phyloP scores from a whole-genome alignment of 1,140 invertebrate species.

The Aricia agestis region DNA sequence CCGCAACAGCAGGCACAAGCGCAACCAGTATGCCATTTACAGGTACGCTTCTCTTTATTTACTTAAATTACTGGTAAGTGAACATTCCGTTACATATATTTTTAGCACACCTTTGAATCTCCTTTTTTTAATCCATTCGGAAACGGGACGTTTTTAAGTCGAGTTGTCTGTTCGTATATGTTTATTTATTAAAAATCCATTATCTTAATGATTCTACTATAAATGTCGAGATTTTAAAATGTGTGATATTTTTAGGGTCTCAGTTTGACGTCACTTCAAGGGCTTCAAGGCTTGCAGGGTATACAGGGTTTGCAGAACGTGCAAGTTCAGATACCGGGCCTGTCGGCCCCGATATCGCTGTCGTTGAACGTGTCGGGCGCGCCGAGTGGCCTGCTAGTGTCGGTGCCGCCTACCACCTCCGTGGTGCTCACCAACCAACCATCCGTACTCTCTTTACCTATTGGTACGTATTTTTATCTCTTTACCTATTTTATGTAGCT shows the following conservation, averaged over 20 bases:
- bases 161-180: too few relatives aligned
- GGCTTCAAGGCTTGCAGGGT: constrained; percentile 79
- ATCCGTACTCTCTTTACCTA: constrained; percentile 77
- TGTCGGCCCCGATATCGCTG: constrained; percentile 86
- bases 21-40: constrained; percentile 61
- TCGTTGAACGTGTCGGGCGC: constrained; percentile 81
- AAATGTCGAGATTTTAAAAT: background rate
- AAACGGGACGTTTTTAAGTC: too few relatives aligned
- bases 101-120: too few relatives aligned
- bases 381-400: constrained; percentile 69
- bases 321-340: constrained; percentile 86
- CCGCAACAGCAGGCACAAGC: constrained; percentile 29
- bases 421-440: constrained; percentile 78
- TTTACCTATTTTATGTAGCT: too few relatives aligned
- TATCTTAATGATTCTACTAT: too few relatives aligned
- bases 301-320: constrained; percentile 88
- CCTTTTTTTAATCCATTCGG: too few relatives aligned
- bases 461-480: constrained; percentile 74
- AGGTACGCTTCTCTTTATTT: constrained; percentile 35
- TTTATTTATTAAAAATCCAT: too few relatives aligned
- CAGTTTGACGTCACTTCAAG: constrained; percentile 85
- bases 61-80: constrained; percentile 9
- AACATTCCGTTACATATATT: too few relatives aligned
- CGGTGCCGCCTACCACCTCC: constrained; percentile 72
- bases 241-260: constrained; percentile 80